Evolutionary conservation across 2,113 vertebrate genomes (phyloP), one percentile per base, ranked within the genome.

Genomic region (Solea senegalensis): DNA sequence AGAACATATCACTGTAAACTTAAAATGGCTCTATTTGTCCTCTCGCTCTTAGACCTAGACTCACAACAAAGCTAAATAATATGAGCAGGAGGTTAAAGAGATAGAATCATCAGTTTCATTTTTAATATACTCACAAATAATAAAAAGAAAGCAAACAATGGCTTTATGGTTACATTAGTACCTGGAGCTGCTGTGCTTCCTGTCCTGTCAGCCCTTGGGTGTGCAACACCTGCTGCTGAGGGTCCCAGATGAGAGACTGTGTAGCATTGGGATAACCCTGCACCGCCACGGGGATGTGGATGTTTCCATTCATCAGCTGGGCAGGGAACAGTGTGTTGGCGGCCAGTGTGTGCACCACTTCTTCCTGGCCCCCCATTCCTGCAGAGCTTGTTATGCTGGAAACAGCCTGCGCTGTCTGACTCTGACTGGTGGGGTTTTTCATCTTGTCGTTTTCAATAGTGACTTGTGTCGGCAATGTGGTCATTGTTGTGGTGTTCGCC

Each of bases 261-360:
- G 97, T 96, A 5, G 96, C 90, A 6, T 97, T 96, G 78, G 98
- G 95, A 0, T 97, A 95, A 82, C 97, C 97, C 90, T 99, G 98
- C 70, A 99, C 97, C 27, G 98, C 96, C 84, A 99, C 97, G 39
- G 98, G 98, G 95, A 99, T 99, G 95, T 99, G 98, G 92, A 99
- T 97, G 94, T 99, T 99, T 80, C 98, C 98, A 85, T 99, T 99
- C 97, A 99, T 98, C 82, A 99, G 96, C 93, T 99, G 98, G 3
- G 98, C 96, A 44, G 98, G 97, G 86, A 99, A 99, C 77, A 99
- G 80, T 4, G 90, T 85, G 80, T 91, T 91, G 41, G 91, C 82
- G 4, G 91, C 65, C 54, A 92, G 94, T 0, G 97, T 98, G 90
- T 99, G 98, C 90, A 99, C 96, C 82, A 98, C 97, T 85, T 99